A percentile compares a stretch with the other conserved stretches of the same genome.
phyloP scores from a whole-genome alignment of 2,888 invertebrate genomes.

The Ectropis crepuscularia region DNA sequence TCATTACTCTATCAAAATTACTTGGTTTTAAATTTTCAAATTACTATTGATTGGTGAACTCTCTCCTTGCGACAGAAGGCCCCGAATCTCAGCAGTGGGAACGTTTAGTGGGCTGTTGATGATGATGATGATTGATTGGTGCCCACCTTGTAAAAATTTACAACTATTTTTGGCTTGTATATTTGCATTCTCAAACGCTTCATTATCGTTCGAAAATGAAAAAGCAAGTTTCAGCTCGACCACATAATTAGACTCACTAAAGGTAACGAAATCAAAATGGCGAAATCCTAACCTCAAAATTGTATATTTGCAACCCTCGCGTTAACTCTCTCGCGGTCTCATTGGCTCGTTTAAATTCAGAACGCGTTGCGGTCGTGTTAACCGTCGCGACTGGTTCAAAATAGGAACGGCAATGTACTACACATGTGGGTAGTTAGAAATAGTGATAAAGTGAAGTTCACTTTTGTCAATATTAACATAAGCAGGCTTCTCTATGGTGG shows the following conservation, averaged over 20 bases:
- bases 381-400: constrained; percentile 60
- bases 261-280: constrained; percentile 5
- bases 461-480: not conserved
- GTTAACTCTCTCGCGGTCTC: constrained; percentile 58
- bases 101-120: no score
- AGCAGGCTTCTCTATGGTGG: not conserved
- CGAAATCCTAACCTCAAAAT: constrained; percentile 41
- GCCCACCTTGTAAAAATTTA: no score
- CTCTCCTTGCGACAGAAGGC: no score
- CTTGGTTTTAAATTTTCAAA: no score
- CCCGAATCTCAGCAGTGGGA: no score
- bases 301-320: constrained; percentile 41
- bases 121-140: no score
- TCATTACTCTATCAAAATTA: no score
- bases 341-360: constrained; percentile 72
- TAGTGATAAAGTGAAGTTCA: constrained; percentile 1
- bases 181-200: no score
- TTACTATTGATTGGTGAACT: no score
- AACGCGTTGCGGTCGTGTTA: constrained; percentile 73
- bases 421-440: constrained; percentile 9
- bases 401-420: constrained; percentile 49
- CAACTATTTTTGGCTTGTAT: no score
- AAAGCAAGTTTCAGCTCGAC: not conserved
- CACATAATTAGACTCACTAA: not conserved
- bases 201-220: no score